Evolutionary conservation across 1,140 invertebrate genomes (phyloP), one percentile per base, ranked within the genome.

Genomic region (Aphis gossypii): DNA sequence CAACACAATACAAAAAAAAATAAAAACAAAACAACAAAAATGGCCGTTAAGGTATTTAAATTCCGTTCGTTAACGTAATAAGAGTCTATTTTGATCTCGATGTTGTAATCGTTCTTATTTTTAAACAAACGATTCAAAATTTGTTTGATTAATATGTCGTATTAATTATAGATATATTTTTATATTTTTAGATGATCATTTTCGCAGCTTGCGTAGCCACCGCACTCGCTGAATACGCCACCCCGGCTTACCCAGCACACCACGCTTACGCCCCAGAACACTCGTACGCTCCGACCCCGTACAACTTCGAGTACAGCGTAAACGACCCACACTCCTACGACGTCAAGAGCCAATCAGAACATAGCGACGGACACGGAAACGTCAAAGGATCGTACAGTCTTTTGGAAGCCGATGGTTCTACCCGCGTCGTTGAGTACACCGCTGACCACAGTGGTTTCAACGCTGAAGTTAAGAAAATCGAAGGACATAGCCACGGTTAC

Each of bases 261-360:
- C 25, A 76, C 14, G 51, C 51, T 35, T 89, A 88, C 30, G 95
- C 96, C 51, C 95, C 96, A 92, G 87, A 87, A 20, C 84, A 38
- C 46, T 95, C 94, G 90, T 51, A 51, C 48, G 94, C 94, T 0
- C 94, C 95, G 94, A 95, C 95, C 0, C 95, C 94, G 35, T 96
- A 96, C 95, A 68, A 95, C 94, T 96, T 96, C 94, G 95, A 95
- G 4, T 96, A 96, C 95, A 95, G 95, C 90, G 96, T 96, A 38
- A 94, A 95, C 35, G 96, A 96, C 94, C 94, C 95, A 8, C 94
- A 95, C 90, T 96, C 95, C 94, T 46, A 93, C 83, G 92, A 93
- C 51, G 25, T 86, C 48, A 38, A 84, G 35, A 94, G 94, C 86
- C 94, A 94, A 90, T 86, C 92, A 18, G 95, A 95, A 90, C 93